A percentile compares a stretch with the other conserved stretches of the same genome.
Conservation (phyloP, 2,113 vertebrate species). For the Rallus limicola region DNA sequence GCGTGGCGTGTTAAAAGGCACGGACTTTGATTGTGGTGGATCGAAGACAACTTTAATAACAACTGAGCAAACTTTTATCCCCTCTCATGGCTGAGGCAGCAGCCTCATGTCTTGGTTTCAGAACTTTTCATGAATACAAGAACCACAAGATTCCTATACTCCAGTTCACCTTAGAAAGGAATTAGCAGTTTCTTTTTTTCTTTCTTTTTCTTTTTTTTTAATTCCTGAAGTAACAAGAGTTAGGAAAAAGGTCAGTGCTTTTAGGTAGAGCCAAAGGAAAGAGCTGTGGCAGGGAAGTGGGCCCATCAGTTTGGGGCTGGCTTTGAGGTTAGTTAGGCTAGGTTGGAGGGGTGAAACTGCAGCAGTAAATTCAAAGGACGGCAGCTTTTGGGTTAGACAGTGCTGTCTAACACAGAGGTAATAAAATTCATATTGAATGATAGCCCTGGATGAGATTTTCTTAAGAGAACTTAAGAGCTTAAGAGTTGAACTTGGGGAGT, state of each 20-base stretch:
- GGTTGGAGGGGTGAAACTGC: not conserved
- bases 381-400: not conserved
- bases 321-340: not conserved
- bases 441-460: not conserved
- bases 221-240: not conserved
- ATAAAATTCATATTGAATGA: not conserved
- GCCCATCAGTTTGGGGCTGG: not conserved
- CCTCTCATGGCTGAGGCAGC: too few species aligned
- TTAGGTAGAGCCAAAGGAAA: not conserved
- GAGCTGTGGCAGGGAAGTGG: not conserved
- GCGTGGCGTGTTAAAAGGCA: too few species aligned
- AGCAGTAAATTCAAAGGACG: not conserved
- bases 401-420: accelerated
- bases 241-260: not conserved
- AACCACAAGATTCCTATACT: too few species aligned
- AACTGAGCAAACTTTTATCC: too few species aligned
- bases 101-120: too few species aligned
- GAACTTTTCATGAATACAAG: too few species aligned
- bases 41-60: too few species aligned
- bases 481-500: too few species aligned
- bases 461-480: not conserved
- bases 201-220: not conserved
- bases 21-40: too few species aligned
- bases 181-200: not conserved
- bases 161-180: not conserved